These are phyloP conservation scores for Myopa testacea DNA, from an alignment of 2,888 invertebrate species.

Conservation along the genomic window DNA sequence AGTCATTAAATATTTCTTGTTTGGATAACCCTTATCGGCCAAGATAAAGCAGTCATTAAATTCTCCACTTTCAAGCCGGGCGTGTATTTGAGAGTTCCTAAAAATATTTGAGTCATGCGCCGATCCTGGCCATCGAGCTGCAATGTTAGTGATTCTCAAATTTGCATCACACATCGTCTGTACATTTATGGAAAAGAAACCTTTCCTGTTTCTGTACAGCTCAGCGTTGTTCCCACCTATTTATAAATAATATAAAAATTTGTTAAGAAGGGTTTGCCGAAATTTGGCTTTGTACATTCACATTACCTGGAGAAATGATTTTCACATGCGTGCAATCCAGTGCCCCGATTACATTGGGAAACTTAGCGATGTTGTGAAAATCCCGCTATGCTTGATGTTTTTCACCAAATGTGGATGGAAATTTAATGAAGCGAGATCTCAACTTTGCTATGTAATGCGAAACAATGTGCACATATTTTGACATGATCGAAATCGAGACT, in stretches of 20 bases:
- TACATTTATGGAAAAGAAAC: background rate
- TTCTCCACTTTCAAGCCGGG: no score
- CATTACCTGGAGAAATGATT: no score
- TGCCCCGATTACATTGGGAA: background rate
- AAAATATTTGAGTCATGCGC: no score
- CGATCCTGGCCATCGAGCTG: background rate
- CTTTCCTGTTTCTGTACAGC: background rate
- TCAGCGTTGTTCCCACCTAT: background rate
- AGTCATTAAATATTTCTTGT: no score
- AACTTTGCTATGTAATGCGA: background rate
- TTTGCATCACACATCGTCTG: background rate
- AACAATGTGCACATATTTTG: no score
- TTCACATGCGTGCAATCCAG: no score
- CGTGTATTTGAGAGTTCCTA: no score
- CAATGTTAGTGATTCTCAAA: background rate
- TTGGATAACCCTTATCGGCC: no score
- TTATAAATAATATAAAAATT: background rate
- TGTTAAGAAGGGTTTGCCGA: no score
- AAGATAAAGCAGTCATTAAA: no score
- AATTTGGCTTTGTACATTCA: no score
- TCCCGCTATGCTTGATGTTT: background rate
- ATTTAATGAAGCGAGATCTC: background rate
- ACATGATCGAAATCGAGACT: no score
- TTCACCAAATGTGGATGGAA: background rate
- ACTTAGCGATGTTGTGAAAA: background rate